Evolutionary conservation across 2,888 invertebrate genomes (phyloP).

Genomic region (Penaeus monodon): DNA sequence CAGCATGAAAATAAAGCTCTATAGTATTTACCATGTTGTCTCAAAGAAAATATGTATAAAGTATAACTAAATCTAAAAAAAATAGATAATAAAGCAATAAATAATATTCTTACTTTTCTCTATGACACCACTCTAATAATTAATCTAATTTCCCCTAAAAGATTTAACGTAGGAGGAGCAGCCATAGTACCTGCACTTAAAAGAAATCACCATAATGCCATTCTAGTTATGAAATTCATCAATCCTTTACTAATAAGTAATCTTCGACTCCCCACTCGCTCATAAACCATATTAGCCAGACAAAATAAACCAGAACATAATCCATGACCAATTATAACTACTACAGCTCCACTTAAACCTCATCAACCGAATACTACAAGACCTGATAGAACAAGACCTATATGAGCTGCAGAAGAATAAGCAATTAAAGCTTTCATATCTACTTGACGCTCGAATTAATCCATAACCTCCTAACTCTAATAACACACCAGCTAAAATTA

Average conservation of each 20-base stretch:
- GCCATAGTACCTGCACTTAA: constrained; percentile 77
- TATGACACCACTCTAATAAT: constrained; percentile 76
- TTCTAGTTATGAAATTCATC: constrained; percentile 75
- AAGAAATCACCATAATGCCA: constrained; percentile 78
- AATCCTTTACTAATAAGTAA: constrained; percentile 77
- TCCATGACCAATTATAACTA: constrained; percentile 28
- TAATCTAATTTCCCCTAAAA: constrained; percentile 78
- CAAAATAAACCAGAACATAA: constrained; percentile 46
- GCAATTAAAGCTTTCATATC: constrained; percentile 82
- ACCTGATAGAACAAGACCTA: constrained; percentile 72
- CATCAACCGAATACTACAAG: constrained; percentile 2
- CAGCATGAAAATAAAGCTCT: constrained; percentile 73
- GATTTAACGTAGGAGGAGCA: constrained; percentile 78
- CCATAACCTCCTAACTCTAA: constrained; percentile 82
- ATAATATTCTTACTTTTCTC: constrained; percentile 74
- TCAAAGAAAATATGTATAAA: constrained; percentile 77
- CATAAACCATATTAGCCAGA: constrained; percentile 42
- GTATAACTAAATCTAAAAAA: constrained; percentile 79
- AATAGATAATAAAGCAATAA: constrained; percentile 76
- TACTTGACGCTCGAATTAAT: constrained; percentile 76
- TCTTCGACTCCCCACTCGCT: constrained; percentile 71
- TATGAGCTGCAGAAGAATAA: constrained; percentile 81
- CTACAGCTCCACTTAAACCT: constrained; percentile 22
- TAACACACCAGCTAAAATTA: constrained; percentile 81
- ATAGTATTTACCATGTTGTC: constrained; percentile 76